Evolutionary conservation across 2,113 vertebrate genomes (phyloP).

Genomic region (Calyptommatus sinebrachiatus): DNA sequence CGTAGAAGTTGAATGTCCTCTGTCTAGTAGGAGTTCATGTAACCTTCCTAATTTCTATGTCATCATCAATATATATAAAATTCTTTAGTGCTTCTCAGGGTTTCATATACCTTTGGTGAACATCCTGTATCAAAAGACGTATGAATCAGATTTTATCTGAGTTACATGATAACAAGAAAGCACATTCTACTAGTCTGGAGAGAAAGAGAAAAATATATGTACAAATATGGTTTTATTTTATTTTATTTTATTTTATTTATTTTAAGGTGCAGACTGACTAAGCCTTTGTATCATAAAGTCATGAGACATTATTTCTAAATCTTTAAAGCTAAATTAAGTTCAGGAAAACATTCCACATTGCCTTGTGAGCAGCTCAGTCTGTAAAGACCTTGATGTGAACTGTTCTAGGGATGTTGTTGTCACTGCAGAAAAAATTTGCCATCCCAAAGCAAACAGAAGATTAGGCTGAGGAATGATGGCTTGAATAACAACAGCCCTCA

Average conservation of each 20-base stretch:
- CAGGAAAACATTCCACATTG: conserved; percentile 38
- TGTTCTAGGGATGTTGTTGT: conserved; percentile 2
- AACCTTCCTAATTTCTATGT: conserved; percentile 30
- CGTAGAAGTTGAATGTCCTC: conserved; percentile 11
- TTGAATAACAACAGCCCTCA: conserved; percentile 6
- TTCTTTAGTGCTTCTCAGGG: conserved; percentile 12
- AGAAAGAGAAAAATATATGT: conserved; percentile 18
- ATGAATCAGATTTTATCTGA: conserved; percentile 33
- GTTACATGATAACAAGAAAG: conserved; percentile 43
- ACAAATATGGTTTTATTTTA: no score
- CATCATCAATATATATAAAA: conserved; percentile 16
- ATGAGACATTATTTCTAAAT: conserved; percentile 3
- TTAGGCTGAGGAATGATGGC: conserved; percentile 7
- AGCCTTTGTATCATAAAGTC: conserved; percentile 22
- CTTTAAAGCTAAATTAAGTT: conserved; percentile 45
- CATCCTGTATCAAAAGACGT: conserved; percentile 35
- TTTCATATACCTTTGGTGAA: conserved; percentile 44
- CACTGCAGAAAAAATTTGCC: not conserved
- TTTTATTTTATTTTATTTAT: no score
- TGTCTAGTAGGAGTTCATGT: conserved; percentile 13
- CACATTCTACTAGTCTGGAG: conserved; percentile 38
- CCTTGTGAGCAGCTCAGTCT: not conserved
- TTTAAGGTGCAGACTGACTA: conserved; percentile 15
- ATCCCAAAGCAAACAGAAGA: conserved; percentile 15
- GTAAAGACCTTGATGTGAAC: conserved; percentile 13